These are phyloP conservation scores for Diadophis punctatus DNA, from an alignment of 2,113 vertebrate species.

Conservation along the genomic window DNA sequence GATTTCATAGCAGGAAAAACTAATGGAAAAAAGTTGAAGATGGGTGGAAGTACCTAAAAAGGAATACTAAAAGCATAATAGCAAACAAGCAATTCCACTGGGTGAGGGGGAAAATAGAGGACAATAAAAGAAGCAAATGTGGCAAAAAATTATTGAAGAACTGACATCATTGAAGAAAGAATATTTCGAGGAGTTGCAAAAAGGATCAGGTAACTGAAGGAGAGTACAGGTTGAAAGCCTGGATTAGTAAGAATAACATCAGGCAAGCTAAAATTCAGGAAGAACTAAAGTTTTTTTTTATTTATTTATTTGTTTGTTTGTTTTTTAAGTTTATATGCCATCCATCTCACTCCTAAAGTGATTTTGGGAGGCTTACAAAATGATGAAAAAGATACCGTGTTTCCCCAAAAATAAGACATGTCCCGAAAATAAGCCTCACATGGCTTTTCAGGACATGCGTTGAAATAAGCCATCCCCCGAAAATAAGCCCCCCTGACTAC, in stretches of 20 bases:
- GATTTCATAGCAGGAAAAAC: neutral
- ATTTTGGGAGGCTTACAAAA: too few relatives aligned
- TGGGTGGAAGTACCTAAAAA: neutral
- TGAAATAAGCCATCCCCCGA: too few relatives aligned
- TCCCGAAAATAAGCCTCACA: too few relatives aligned
- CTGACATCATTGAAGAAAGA: neutral
- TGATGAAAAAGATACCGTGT: too few relatives aligned
- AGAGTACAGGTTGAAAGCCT: neutral
- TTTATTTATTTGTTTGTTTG: too few relatives aligned
- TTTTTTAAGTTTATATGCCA: too few relatives aligned
- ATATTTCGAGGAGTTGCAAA: neutral
- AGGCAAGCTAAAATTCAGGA: neutral
- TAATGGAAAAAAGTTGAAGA: neutral
- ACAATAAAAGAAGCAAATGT: neutral
- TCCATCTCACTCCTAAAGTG: too few relatives aligned
- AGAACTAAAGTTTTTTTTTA: neutral
- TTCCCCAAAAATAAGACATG: too few relatives aligned
- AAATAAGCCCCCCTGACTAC: too few relatives aligned
- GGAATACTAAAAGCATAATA: neutral
- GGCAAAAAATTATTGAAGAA: neutral
- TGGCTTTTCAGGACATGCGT: too few relatives aligned
- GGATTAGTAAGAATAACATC: too few relatives aligned
- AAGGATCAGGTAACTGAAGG: neutral
- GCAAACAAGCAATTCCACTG: neutral
- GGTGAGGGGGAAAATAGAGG: neutral